Conservation (phyloP, 2,888 invertebrate genomes). For the Diarsia mendica region DNA sequence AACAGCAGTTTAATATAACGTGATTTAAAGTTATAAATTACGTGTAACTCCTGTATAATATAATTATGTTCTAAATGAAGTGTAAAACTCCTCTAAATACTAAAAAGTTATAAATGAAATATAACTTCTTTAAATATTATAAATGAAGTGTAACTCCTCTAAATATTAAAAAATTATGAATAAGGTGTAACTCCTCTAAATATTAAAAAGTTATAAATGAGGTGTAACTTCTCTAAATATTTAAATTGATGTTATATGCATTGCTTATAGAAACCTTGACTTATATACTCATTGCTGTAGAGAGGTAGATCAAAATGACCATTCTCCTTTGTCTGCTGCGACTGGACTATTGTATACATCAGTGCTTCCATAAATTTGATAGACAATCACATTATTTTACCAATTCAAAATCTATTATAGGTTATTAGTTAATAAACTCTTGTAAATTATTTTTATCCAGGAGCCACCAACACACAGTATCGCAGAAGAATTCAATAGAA, state of each 20-base stretch:
- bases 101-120: background rate
- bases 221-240: background rate
- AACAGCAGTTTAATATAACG: background rate
- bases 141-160: background rate
- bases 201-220: no score
- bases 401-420: background rate
- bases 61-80: no score
- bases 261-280: background rate
- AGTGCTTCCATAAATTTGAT: background rate
- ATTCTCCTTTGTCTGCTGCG: background rate
- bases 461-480: conserved; percentile 82
- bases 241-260: background rate
- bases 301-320: background rate
- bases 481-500: conserved; percentile 87
- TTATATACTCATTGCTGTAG: conserved; percentile 25
- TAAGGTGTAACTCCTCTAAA: background rate
- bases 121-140: background rate
- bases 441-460: conserved; percentile 63
- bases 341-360: background rate
- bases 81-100: no score
- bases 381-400: background rate
- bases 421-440: conserved; percentile 26
- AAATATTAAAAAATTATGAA: background rate
- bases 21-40: background rate
- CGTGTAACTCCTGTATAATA: no score